Evolutionary conservation across 2,797 vertebrate genomes (phyloP).

Genomic region (Gallirallus australis): DNA sequence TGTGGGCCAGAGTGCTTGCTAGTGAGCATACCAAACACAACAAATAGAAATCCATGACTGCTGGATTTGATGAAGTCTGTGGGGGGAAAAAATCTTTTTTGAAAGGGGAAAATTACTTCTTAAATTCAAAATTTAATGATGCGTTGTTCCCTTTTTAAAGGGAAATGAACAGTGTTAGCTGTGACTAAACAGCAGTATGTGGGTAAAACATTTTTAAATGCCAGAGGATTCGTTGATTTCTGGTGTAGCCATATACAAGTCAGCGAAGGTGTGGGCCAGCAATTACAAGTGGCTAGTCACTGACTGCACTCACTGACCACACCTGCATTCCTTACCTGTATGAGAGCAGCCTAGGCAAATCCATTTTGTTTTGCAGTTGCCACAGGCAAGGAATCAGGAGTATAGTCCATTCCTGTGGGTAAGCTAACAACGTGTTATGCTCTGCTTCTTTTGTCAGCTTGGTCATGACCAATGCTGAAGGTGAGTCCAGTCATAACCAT

Average conservation of each 20-base stretch:
- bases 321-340: neutral
- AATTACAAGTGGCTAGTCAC: neutral
- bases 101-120: neutral
- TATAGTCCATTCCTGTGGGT: accelerated
- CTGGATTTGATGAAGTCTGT: neutral
- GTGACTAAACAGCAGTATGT: neutral
- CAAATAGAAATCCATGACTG: neutral
- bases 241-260: neutral
- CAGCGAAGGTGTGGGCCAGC: neutral
- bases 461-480: accelerated
- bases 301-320: neutral
- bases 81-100: neutral
- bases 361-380: neutral
- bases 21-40: neutral
- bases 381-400: neutral
- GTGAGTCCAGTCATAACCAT: neutral
- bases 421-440: accelerated
- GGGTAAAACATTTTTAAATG: neutral
- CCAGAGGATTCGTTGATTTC: neutral
- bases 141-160: neutral
- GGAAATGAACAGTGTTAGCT: neutral
- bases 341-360: neutral
- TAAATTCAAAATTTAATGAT: neutral
- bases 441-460: accelerated
- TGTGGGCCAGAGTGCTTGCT: neutral